These are phyloP conservation scores for Heliconius sara DNA, from an alignment of 2,888 invertebrate species.

Conservation along the genomic window DNA sequence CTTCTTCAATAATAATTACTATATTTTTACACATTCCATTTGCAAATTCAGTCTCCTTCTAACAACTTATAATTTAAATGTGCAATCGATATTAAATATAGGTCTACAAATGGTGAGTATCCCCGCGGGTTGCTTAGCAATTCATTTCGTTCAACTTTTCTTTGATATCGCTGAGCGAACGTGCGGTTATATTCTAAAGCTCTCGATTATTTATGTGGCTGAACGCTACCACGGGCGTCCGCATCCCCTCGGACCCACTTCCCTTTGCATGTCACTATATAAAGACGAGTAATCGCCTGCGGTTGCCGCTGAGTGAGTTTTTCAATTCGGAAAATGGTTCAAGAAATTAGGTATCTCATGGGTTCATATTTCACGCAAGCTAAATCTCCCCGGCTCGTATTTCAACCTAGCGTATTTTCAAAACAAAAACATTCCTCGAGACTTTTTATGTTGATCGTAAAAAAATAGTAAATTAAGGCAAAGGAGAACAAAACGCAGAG, in stretches of 20 bases:
- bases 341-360: constrained; percentile 71
- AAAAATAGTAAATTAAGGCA: constrained; percentile 56
- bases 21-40: too few relatives aligned
- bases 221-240: constrained; percentile 50
- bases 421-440: constrained; percentile 54
- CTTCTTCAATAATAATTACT: too few relatives aligned
- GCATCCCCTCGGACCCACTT: constrained; percentile 54
- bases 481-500: constrained; percentile 61
- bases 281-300: constrained; percentile 74
- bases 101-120: constrained; percentile 22
- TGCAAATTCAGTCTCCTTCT: too few relatives aligned
- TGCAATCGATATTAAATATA: background rate
- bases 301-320: constrained; percentile 75
- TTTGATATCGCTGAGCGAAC: constrained; percentile 60
- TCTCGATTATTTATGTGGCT: constrained; percentile 78
- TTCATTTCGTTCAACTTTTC: constrained; percentile 68
- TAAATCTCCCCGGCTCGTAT: constrained; percentile 54
- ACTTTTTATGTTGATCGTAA: constrained; percentile 71
- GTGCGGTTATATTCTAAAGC: constrained; percentile 72
- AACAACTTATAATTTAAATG: background rate
- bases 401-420: constrained; percentile 41
- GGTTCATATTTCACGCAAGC: constrained; percentile 71
- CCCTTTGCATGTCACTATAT: constrained; percentile 65
- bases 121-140: constrained; percentile 51
- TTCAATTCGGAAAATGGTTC: constrained; percentile 76